phyloP scores from a whole-genome alignment of 2,888 invertebrate species.

The Dimorphilus gyrociliatus region DNA sequence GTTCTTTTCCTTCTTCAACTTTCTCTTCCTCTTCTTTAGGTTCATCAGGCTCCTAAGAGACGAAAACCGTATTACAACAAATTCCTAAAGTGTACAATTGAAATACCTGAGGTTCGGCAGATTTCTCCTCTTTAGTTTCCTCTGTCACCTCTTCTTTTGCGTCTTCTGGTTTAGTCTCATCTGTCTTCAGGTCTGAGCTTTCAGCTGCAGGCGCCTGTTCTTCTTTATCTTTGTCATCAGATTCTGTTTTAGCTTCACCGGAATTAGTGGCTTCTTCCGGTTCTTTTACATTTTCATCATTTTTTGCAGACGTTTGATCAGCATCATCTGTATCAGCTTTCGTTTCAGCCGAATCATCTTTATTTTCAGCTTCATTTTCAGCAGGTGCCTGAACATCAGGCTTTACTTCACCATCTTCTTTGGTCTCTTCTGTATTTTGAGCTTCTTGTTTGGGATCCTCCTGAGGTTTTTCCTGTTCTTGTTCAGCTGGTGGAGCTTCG shows the following conservation, averaged over 20 bases:
- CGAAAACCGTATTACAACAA: too few species aligned
- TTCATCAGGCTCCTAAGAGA: too few species aligned
- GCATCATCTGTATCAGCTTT: background rate
- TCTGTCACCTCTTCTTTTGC: slow-evolving; percentile 2
- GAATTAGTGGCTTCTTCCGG: background rate
- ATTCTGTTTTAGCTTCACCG: slow-evolving; percentile 1
- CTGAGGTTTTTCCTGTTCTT: slow-evolving; percentile 1
- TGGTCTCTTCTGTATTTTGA: slow-evolving; percentile 4
- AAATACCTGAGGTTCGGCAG: too few species aligned
- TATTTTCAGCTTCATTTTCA: slow-evolving; percentile 4
- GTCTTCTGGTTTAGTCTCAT: slow-evolving; percentile 3
- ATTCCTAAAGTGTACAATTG: too few species aligned
- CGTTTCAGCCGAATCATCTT: slow-evolving; percentile 3
- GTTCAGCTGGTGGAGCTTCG: too few species aligned
- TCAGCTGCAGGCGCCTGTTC: background rate
- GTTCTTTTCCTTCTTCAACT: slow-evolving; percentile 4
- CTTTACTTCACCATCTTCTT: slow-evolving; percentile 1
- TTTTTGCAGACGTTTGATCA: slow-evolving; percentile 5
- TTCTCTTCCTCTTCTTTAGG: too few species aligned
- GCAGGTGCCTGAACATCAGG: slow-evolving; percentile 3
- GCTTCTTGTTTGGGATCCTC: background rate
- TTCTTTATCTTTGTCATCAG: slow-evolving; percentile 3
- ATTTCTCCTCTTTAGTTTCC: too few species aligned
- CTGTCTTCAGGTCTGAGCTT: slow-evolving; percentile 1
- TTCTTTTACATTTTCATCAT: slow-evolving; percentile 3